Evolutionary conservation across 2,888 invertebrate genomes (phyloP), one percentile per base, ranked within the genome.

Genomic region (Apodemia mormo): DNA sequence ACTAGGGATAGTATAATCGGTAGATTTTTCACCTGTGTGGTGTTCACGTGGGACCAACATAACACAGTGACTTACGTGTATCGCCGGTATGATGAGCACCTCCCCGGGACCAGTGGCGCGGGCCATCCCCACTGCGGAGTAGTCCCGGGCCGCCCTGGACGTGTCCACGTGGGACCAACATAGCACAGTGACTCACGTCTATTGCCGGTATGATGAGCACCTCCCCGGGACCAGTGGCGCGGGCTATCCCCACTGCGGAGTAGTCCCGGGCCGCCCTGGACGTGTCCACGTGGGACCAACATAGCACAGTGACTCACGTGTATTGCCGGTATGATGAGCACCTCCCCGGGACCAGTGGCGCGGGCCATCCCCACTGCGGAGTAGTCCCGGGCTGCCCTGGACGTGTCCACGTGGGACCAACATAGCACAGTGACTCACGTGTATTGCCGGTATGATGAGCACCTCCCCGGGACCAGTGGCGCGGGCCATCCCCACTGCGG

Each of bases 201-300:
- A 97, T 94, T 0, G 96, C 97, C 0, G 97, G 97, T 69, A 98
- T 95, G 49, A 98, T 95, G 58, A 96, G 89, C 0, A 97, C 95
- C 68, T 95, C 95, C 0, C 98, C 98, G 0, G 96, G 93, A 0
- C 97, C 97, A 14, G 87, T 90, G 67, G 94, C 88, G 33, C 88
- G 86, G 0, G 94, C 94, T 0, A 93, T 84, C 9, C 82, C 75
- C 0, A 94, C 93, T 10, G 90, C 92, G 5, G 91, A 93, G 76
- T 91, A 92, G 68, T 89, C 88, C 9, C 85, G 75, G 37, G 94
- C 77, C n/a, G 92, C 88, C 64, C 92, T 82, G 61, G 86, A 79
- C n/a, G 86, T 78, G 65, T 95, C 94, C 2, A 95, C 90, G 81
- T 94, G 96, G 0, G 97, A 97, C 83, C 95, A 96, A n/a, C n/a